Base-by-base conservation (phyloP, 1,140 invertebrate species). In the Medauroidea extradentata region DNA sequence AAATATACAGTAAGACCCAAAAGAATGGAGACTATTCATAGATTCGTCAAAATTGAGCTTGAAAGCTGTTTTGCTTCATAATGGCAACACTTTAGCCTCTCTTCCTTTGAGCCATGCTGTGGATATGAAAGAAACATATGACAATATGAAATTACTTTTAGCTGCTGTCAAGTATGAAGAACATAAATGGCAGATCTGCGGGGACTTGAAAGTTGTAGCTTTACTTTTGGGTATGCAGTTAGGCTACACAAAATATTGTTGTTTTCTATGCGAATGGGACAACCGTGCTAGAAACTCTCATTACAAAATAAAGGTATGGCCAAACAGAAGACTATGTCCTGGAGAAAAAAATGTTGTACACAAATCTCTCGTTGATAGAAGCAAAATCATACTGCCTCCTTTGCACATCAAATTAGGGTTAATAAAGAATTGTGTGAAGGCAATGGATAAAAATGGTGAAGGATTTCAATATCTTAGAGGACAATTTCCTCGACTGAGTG, bases 51-150 rank as follows among this genome's bases (percentile, higher is more conserved):
- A 65, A 42, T 18, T 18, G 14, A 65, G 59, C 38, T 25, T 49
- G 3, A 62, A 65, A 52, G 63, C 63, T 24, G 52, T 65, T 9
- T 34, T 65, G 11, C 53, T 65, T 5, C 63, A 65, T 49, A 65
- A 65, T 65, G 60, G 55, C 29, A 11, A 34, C 11, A 7, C 29
- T 14, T 54, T n/a, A n/a, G n/a, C n/a, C 42, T 62, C 64, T 16
- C 7, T 59, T 27, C 49, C 34, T 52, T 3, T 59, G 11, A 24
- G 49, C 29, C n/a, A 43, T 62, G 23, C 38, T 34, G 42, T 44
- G 23, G 3, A 50, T 19, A 16, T 59, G 8, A 62, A 62, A 62
- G 29, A 62, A 42, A 51, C 27, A 13, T 64, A 59, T 39, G 34
- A 53, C 60, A 58, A 54, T 14, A 27, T 64, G 13, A 21, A 51